Base-by-base conservation (phyloP, 2,113 vertebrate species). In the Oncorhynchus tshawytscha region DNA sequence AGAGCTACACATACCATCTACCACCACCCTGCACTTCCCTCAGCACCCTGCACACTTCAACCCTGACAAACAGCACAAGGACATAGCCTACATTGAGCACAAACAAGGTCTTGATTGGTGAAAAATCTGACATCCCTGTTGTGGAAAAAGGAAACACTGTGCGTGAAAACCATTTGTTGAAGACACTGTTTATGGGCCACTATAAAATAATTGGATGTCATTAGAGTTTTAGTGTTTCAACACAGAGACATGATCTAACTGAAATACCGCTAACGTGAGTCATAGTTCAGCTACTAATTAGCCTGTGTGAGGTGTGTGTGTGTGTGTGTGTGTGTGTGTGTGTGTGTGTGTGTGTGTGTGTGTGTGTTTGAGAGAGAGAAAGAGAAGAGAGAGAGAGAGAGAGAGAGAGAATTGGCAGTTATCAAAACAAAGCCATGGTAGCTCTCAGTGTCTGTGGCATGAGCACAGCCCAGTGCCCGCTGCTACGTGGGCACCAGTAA, bases 401-500 rank as follows among this genome's bases (percentile, higher is more conserved):
- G 31, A 31, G 31, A 31, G 18, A 15, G 59, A 8, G 59, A 60
- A n/a, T 60, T 22, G 59, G 11, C 59, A 7, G 64, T 9, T 64
- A 22, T 7, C 60, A 1, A 64, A 5, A 16, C 70, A 15, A 71
- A 71, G 48, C 9, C 22, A 8, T 27, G 9, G 25, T 18, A 6
- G 12, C 39, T 25, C 24, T 57, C 71, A n/a, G 27, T 7, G 27
- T 34, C 49, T 20, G 18, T 34, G 57, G 25, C 57, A 20, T 60
- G 54, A 15, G 20, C 0, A 18, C 51, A 60, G 54, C 57, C 15
- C 57, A 49, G 24, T 25, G 27, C 15, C 6, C 29, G 54, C 15
- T 82, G 69, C 84, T 81, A 83, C 74, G 31, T 85, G 82, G 78
- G 88, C 60, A 75, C 68, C 85, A 74, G 78, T 85, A 54, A 15